phyloP scores from a whole-genome alignment of 2,797 vertebrate genomes.

The Tinamus major region DNA sequence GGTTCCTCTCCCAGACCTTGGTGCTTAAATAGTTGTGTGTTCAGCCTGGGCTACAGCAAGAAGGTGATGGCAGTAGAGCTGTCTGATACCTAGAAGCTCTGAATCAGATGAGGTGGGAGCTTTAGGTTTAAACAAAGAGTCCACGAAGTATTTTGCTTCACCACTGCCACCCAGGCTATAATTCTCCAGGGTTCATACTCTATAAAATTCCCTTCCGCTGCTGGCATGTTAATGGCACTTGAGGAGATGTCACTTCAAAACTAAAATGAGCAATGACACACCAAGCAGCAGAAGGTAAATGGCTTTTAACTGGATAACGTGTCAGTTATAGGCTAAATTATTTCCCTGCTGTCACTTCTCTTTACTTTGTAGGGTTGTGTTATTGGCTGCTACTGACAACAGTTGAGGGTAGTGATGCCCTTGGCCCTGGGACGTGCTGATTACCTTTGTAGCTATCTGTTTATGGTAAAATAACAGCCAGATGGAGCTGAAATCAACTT shows the following conservation, averaged over 20 bases:
- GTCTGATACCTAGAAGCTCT: neutral
- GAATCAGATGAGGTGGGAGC: neutral
- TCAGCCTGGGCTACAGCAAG: neutral
- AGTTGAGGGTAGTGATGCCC: slow-evolving; percentile 42
- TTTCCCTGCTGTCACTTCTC: slow-evolving; percentile 74
- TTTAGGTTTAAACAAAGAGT: neutral
- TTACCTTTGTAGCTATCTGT: neutral
- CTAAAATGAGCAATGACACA: slow-evolving; percentile 69
- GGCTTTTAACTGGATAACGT: slow-evolving; percentile 75
- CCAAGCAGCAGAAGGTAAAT: slow-evolving; percentile 74
- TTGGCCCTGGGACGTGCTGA: slow-evolving; percentile 41
- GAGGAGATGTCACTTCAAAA: slow-evolving; percentile 67
- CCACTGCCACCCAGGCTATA: neutral
- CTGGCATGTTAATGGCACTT: slow-evolving; percentile 30
- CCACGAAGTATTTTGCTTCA: neutral
- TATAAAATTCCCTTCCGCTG: slow-evolving; percentile 10
- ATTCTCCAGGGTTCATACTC: slow-evolving; percentile 12
- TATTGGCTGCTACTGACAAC: slow-evolving; percentile 41
- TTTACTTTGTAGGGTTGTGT: slow-evolving; percentile 26
- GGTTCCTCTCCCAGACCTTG: neutral
- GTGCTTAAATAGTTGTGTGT: neutral
- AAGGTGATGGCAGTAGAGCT: neutral
- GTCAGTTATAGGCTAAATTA: slow-evolving; percentile 75
- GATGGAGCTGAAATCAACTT: neutral
- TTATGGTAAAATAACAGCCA: neutral